Evolutionary conservation across 1,140 invertebrate species (phyloP).

Genomic region (Cydia splendana): DNA sequence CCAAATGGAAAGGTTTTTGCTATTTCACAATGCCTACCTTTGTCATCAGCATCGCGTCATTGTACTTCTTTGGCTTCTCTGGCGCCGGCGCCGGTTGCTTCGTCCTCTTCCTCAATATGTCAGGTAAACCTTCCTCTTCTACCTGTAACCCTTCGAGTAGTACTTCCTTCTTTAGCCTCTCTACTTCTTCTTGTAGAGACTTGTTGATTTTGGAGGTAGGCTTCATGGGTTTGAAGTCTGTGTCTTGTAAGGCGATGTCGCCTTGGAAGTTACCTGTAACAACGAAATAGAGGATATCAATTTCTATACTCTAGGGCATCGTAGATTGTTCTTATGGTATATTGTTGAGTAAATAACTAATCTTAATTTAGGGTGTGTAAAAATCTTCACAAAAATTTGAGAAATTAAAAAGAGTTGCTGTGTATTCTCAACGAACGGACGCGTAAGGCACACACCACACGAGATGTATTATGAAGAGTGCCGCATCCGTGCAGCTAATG

Average conservation of each 20-base stretch:
- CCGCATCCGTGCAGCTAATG: too few species aligned
- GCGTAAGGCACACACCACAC: too few species aligned
- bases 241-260: conserved; percentile 89
- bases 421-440: too few species aligned
- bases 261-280: conserved; percentile 87
- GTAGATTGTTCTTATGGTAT: too few species aligned
- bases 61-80: conserved; percentile 77
- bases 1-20: not conserved
- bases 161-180: conserved; percentile 89
- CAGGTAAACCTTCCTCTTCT: conserved; percentile 89
- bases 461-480: too few species aligned
- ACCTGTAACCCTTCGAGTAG: conserved; percentile 89
- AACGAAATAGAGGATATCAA: conserved; percentile 39
- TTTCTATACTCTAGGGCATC: too few species aligned
- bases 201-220: conserved; percentile 82
- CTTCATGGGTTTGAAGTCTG: conserved; percentile 79
- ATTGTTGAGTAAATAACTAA: too few species aligned
- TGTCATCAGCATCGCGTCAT: conserved; percentile 75
- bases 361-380: too few species aligned
- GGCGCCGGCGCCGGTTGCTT: conserved; percentile 80
- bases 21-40: conserved; percentile 54
- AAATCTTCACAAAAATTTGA: too few species aligned
- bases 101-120: conserved; percentile 84
- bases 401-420: too few species aligned
- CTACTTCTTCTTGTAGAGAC: conserved; percentile 85